These are phyloP conservation scores for Orcinus orca DNA, from an alignment of 2,113 vertebrate species.

Conservation along the genomic window DNA sequence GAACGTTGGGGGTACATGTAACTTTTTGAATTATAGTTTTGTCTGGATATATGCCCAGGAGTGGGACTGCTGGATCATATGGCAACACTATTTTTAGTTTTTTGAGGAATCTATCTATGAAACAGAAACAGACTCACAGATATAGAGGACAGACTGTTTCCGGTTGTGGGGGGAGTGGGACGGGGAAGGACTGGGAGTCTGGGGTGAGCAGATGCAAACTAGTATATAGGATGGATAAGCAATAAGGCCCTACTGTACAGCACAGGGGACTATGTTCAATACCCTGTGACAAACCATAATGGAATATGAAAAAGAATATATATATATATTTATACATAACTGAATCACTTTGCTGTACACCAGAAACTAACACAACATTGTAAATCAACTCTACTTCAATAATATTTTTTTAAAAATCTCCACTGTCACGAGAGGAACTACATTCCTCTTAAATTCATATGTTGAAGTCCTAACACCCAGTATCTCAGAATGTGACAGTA, in stretches of 20 bases:
- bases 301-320: neutral
- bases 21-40: neutral
- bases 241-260: neutral
- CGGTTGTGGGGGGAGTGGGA: neutral
- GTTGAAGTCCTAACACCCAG: neutral
- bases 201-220: neutral
- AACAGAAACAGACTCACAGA: neutral
- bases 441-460: neutral
- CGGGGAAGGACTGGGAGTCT: neutral
- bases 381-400: neutral
- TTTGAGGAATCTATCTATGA: neutral
- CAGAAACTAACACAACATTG: neutral
- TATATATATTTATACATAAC: neutral
- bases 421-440: neutral
- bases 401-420: neutral
- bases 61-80: neutral
- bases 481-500: neutral
- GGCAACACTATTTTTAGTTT: neutral
- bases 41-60: neutral
- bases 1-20: neutral
- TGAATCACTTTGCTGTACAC: neutral
- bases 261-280: neutral
- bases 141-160: neutral
- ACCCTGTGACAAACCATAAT: neutral
- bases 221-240: neutral